A percentile compares a stretch with the other conserved stretches of the same genome.
Evolutionary conservation across 2,888 invertebrate genomes (phyloP).

Genomic region (Protodeltote pygarga): DNA sequence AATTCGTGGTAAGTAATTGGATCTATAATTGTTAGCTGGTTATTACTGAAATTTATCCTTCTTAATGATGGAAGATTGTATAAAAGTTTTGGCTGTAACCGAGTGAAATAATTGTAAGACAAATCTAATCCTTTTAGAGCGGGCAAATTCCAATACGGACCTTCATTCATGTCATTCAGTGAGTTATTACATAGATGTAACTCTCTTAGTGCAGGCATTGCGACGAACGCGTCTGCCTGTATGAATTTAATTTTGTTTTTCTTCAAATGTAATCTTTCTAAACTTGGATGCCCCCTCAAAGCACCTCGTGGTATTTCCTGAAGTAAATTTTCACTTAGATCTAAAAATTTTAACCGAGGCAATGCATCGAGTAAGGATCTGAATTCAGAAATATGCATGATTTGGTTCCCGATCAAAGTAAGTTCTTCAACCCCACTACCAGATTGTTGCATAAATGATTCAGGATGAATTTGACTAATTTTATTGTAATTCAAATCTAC

Average conservation of each 20-base stretch:
- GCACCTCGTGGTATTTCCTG: constrained; percentile 93
- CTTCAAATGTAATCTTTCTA: constrained; percentile 93
- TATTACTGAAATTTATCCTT: constrained; percentile 92
- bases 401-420: constrained; percentile 91
- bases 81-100: constrained; percentile 90
- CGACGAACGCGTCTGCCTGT: constrained; percentile 92
- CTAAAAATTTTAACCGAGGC: constrained; percentile 92
- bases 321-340: constrained; percentile 92
- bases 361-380: constrained; percentile 91
- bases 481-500: constrained; percentile 93
- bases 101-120: constrained; percentile 91
- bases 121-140: constrained; percentile 94
- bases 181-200: constrained; percentile 94
- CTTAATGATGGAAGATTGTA: constrained; percentile 92
- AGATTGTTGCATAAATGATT: constrained; percentile 92
- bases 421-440: constrained; percentile 92
- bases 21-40: constrained; percentile 90
- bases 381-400: constrained; percentile 91
- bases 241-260: constrained; percentile 92
- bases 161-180: constrained; percentile 90
- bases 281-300: constrained; percentile 91
- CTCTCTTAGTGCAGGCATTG: constrained; percentile 94
- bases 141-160: constrained; percentile 94
- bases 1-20: constrained; percentile 91
- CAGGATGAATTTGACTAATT: constrained; percentile 92